phyloP scores from a whole-genome alignment of 2,888 invertebrate species.

The Pediacus dermestoides region DNA sequence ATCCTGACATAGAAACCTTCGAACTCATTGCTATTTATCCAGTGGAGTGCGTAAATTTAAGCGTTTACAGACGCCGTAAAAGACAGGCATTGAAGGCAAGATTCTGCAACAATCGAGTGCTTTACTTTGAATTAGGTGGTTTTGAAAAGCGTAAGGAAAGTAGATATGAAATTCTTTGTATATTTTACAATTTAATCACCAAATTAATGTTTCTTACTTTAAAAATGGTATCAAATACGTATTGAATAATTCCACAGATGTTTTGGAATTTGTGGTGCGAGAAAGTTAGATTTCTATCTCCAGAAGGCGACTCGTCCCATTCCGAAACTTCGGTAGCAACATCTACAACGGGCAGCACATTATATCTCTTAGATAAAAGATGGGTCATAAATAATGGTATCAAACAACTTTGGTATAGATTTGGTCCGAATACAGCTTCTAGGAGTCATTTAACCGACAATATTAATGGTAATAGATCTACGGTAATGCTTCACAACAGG shows the following conservation, averaged over 20 bases:
- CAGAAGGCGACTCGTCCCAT: constrained; percentile 49
- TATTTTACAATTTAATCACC: too few relatives aligned
- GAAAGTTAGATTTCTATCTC: constrained; percentile 50
- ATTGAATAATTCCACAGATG: constrained; percentile 43
- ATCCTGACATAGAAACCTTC: constrained; percentile 62
- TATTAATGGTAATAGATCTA: constrained; percentile 14
- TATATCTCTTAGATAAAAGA: constrained; percentile 48
- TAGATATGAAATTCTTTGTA: too few relatives aligned
- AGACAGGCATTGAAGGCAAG: constrained; percentile 61
- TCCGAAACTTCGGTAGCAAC: constrained; percentile 56
- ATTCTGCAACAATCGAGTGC: constrained; percentile 51
- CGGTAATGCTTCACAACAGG: constrained; percentile 10
- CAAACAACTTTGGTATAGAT: constrained; percentile 46
- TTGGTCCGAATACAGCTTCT: constrained; percentile 36
- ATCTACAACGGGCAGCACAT: constrained; percentile 51
- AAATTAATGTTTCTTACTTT: too few relatives aligned
- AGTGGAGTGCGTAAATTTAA: constrained; percentile 54
- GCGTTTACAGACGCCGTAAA: constrained; percentile 58
- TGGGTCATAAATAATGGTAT: constrained; percentile 34
- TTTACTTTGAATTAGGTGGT: constrained; percentile 67
- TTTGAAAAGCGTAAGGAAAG: constrained; percentile 56
- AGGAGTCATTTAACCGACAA: constrained; percentile 30
- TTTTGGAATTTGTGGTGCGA: constrained; percentile 62
- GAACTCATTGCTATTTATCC: constrained; percentile 60
- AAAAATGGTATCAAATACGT: background rate